Conservation (phyloP, 2,888 invertebrate genomes). For the Adela reaumurella region DNA sequence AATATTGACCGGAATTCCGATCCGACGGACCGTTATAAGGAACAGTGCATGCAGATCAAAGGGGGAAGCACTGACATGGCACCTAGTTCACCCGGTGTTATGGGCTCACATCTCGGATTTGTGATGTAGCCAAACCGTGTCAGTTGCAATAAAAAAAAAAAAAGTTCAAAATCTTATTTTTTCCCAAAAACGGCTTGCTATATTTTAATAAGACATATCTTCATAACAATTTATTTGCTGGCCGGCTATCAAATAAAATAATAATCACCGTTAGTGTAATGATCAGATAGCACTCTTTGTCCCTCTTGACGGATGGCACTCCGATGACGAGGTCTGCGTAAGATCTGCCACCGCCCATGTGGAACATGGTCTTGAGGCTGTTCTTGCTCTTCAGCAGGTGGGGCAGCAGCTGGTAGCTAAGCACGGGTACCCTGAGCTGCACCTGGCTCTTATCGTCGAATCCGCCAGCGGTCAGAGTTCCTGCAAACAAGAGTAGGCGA, state of each 20-base stretch:
- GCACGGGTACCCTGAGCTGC: constrained; percentile 24
- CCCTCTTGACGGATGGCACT: constrained; percentile 85
- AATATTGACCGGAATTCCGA: too few relatives aligned
- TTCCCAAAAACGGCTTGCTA: too few relatives aligned
- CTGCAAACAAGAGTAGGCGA: constrained; percentile 7
- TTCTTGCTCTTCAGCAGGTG: constrained; percentile 76
- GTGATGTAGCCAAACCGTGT: too few relatives aligned
- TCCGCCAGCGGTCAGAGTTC: not conserved
- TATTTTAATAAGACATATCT: too few relatives aligned
- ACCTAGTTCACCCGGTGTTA: too few relatives aligned
- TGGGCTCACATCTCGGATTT: too few relatives aligned
- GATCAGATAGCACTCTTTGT: constrained; percentile 82
- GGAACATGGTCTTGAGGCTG: constrained; percentile 74
- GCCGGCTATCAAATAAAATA: not conserved
- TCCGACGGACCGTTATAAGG: too few relatives aligned
- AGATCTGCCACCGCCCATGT: constrained; percentile 68
- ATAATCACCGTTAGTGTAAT: constrained; percentile 64
- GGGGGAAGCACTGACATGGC: too few relatives aligned
- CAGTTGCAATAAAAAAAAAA: too few relatives aligned
- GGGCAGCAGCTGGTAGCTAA: constrained; percentile 82
- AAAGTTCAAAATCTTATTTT: too few relatives aligned
- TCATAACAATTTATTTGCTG: too few relatives aligned
- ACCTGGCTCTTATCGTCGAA: not conserved
- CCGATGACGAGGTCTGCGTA: constrained; percentile 83
- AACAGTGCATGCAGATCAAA: too few relatives aligned